Evolutionary conservation across 2,797 vertebrate genomes (phyloP), one percentile per base, ranked within the genome.

Genomic region (Erethizon dorsatum): DNA sequence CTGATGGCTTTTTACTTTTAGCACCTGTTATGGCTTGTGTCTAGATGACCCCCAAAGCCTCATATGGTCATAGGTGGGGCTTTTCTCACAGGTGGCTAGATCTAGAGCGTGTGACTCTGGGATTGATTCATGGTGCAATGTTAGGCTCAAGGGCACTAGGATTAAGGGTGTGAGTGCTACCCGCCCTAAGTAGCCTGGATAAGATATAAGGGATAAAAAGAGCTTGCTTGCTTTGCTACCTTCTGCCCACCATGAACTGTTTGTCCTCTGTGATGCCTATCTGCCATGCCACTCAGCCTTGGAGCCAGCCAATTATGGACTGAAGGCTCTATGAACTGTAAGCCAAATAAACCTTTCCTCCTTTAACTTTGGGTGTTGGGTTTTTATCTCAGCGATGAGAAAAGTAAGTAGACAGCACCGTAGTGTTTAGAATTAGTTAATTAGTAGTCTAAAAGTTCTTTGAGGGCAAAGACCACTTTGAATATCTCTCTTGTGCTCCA

Each of bases 401-500:
- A 75, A 75, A 75, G 31, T 65, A 33, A 67, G 31, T 33, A 33
- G 63, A 69, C 10, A 91, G 33, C 22, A 84, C 33, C 50, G 73
- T 69, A 59, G 88, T 24, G 17, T 20, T 93, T 50, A 86, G 52
- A 82, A 93, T 71, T 86, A 83, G 65, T 82, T 78, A 91, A 69
- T 78, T 71, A 77, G 87, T 83, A 88, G 86, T 22, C 90, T 65
- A 41, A 79, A 94, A 83, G 22, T 78, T 97, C 78, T 86, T 88
- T n/a, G 17, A 83, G n/a, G 52, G 54, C n/a, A 91, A 37, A 90
- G 37, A 91, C 47, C 28, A 82, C 28, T 84, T 56, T 41, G 67
- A 93, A 41, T 83, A 67, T 86, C 96, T 96, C 26, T 52, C 77
- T 92, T 92, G 22, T 90, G 69, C 80, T 87, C 57, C 91, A 96